These are phyloP conservation scores for Microcebus ravelobensis DNA, from an alignment of 2,113 vertebrate species.

Conservation along the genomic window DNA sequence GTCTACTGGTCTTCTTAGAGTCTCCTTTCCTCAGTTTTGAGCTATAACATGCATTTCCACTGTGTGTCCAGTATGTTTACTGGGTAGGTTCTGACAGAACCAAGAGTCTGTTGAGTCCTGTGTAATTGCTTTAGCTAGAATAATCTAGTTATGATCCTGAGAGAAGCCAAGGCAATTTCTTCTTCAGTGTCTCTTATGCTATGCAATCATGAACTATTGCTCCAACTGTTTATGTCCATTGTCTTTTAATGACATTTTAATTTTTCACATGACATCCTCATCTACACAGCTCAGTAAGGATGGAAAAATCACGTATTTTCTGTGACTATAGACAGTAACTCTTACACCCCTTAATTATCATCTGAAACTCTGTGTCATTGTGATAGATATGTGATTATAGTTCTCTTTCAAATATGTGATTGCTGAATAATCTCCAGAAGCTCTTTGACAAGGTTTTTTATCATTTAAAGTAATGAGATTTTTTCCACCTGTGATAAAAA, in stretches of 20 bases:
- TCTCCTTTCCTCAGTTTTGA: background rate
- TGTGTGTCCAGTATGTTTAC: background rate
- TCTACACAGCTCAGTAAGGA: background rate
- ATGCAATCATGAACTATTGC: background rate
- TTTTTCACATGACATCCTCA: background rate
- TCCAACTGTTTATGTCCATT: background rate
- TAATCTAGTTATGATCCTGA: background rate
- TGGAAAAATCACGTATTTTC: background rate
- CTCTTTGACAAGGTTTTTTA: constrained; percentile 21
- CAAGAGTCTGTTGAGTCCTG: background rate
- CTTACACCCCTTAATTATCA: constrained; percentile 15
- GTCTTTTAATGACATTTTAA: constrained; percentile 56
- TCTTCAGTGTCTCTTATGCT: background rate
- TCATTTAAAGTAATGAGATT: constrained; percentile 28
- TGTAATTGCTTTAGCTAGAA: background rate
- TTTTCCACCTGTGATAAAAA: constrained; percentile 44
- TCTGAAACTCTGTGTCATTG: background rate
- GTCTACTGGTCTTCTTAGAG: background rate
- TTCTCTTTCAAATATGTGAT: constrained; percentile 9
- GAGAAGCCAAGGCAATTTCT: background rate
- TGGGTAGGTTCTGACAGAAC: background rate
- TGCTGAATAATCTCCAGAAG: constrained; percentile 41
- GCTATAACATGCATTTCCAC: background rate
- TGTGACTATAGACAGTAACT: background rate
- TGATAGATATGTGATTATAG: constrained; percentile 29